These are phyloP conservation scores for Arizona elegans DNA, from an alignment of 2,113 vertebrate species.

Conservation along the genomic window DNA sequence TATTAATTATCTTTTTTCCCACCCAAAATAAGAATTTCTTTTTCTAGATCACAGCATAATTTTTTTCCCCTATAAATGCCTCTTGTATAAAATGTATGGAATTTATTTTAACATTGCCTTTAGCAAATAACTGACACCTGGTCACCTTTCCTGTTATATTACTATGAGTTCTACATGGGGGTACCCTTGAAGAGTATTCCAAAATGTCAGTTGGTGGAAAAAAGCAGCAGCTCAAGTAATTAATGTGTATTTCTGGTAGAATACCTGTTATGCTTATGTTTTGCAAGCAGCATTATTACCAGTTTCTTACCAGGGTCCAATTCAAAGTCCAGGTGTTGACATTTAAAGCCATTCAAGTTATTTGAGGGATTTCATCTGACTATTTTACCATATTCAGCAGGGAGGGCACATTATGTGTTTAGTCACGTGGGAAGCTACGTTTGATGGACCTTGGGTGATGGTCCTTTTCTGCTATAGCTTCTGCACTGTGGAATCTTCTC, in stretches of 20 bases:
- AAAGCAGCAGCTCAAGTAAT: background rate
- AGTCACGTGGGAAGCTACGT: background rate
- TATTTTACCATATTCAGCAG: background rate
- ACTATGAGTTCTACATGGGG: background rate
- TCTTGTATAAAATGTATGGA: background rate
- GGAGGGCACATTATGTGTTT: background rate
- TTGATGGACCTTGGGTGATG: background rate
- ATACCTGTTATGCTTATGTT: background rate
- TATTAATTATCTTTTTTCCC: background rate
- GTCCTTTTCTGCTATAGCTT: background rate
- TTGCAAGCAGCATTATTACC: background rate
- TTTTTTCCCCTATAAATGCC: background rate
- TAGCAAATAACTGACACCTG: background rate
- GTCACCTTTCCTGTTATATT: background rate
- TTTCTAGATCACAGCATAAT: background rate
- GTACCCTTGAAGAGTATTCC: background rate
- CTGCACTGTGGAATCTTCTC: background rate
- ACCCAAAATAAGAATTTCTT: background rate
- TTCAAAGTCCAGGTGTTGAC: background rate
- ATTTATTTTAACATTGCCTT: background rate
- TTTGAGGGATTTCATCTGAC: background rate
- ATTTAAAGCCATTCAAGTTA: background rate
- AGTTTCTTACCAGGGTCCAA: background rate
- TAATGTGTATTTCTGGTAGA: background rate
- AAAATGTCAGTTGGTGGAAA: background rate